A percentile compares a stretch with the other conserved stretches of the same genome.
Conservation (phyloP, 2,888 invertebrate species). For the Drosophila stalkeri region DNA sequence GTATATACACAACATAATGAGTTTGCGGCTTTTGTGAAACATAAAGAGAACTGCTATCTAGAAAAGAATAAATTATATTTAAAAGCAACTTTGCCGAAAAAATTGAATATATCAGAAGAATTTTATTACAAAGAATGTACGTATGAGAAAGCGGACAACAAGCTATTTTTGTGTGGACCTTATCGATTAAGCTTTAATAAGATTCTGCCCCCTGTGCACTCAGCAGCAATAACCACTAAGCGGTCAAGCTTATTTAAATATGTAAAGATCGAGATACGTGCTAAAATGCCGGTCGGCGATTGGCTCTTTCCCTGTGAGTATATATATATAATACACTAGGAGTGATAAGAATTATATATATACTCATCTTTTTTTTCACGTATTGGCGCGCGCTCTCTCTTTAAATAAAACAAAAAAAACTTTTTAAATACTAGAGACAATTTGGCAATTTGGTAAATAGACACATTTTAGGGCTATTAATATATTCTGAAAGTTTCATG, state of each 20-base stretch:
- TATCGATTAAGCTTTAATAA: background rate
- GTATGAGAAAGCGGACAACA: rapidly evolving
- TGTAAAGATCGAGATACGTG: constrained; percentile 45
- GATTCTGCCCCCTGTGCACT: background rate
- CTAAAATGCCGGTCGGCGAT: constrained; percentile 40
- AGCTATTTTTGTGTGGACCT: background rate
- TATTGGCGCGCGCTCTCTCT: too few species aligned
- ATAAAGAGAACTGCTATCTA: background rate
- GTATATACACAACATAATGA: background rate
- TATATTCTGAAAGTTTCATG: too few species aligned
- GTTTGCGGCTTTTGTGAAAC: constrained; percentile 13
- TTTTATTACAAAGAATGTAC: constrained; percentile 19
- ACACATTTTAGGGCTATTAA: too few species aligned
- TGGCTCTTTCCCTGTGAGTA: constrained; percentile 49
- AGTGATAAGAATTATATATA: too few species aligned
- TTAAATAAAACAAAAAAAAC: too few species aligned
- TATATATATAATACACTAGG: too few species aligned
- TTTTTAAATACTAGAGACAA: too few species aligned
- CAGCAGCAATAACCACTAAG: constrained; percentile 15
- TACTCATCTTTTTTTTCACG: too few species aligned
- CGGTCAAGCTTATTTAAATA: constrained; percentile 26
- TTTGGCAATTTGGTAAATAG: too few species aligned
- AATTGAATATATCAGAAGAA: rapidly evolving
- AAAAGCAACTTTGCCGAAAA: background rate
- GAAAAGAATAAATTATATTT: constrained; percentile 19